Base-by-base conservation (phyloP, 1,140 invertebrate genomes). In the Zophobas atratus region DNA sequence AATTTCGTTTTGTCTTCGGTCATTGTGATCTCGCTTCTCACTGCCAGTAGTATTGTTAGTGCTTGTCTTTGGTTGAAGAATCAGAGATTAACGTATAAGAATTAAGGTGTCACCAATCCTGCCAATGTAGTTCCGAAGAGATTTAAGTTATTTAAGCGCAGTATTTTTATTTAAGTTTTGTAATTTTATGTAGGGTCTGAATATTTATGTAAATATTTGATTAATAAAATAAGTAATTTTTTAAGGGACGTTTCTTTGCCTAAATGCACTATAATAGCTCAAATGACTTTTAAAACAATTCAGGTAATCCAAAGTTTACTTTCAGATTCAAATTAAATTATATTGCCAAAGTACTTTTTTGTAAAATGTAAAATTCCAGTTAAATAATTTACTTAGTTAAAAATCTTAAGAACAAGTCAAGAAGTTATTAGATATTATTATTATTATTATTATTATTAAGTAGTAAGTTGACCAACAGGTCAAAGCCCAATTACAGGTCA, bases 21-120 rank as follows among this genome's bases (percentile, higher is more conserved):
- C 8, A 73, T 88, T 32, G 79, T 88, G 74, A 81, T 89, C n/a
- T 82, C 85, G 6, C 78, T 89, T 36, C 81, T 89, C 36, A 81
- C 86, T 2, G 76, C 80, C 4, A 87, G 86, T 60, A 86, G 84
- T 73, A 70, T 88, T 6, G 80, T 86, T 38, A 87, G 87, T 76
- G 85, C 87, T 8, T 85, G 81, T 79, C 80, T 85, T 36, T 86
- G 83, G 84, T 77, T 86, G 63, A 84, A 82, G 77, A 80, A 83
- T 76, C 81, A 20, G 20, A 20, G 20, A 20, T 20, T 20, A 83
- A 81, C 78, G 75, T 79, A 63, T 55, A 56, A 70, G 60, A 33
- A 36, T 34, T 55, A 67, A 56, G 20, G 57, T 38, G 57, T 72
- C 38, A 60, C 43, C 3, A 70, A 38, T 67, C 53, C 73, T 80